Base-by-base conservation (phyloP, 2,888 invertebrate species). In the Melitaea athalia region DNA sequence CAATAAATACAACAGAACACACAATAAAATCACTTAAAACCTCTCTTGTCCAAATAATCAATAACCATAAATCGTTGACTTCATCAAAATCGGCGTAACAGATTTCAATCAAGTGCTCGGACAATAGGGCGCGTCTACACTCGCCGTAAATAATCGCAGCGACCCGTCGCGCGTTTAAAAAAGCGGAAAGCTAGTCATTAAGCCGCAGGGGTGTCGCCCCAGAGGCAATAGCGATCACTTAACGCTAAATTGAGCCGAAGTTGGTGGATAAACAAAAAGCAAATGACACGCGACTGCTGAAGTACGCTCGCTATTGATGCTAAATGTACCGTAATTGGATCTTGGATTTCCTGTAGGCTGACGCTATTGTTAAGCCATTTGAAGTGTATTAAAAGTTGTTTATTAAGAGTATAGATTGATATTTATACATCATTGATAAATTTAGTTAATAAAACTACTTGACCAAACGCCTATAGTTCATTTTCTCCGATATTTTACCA, bases 301-400 rank as follows among this genome's bases (percentile, higher is more conserved):
- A 75, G 79, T 81, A 82, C 80, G 80, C 84, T 82, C 4, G 55
- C 55, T 74, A 86, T 89, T 88, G 79, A 80, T 81, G 84, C 77
- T 84, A 86, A 92, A 91, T 91, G 91, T 88, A 87, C 87, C 86
- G 89, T 88, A 85, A 87, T 89, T 85, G 85, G 82, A 87, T 88
- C 86, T 88, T 87, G 85, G 85, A 89, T 88, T 87, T 87, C 84
- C 76, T 75, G 68, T 64, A 72, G 65, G 60, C 65, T 67, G 70
- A 69, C 64, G 66, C 68, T 64, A 67, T 74, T 74, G 74, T 70
- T 62, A 59, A 73, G 69, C 74, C 75, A 75, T 75, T 74, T 71
- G 47, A 64, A 64, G 57, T 72, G 65, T 64, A 67, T 70, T 72
- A 71, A 64, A 69, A 50, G 47, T 52, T 53, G 5, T 57, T 57